phyloP scores from a whole-genome alignment of 2,797 vertebrate species.

The Rhabdophis nuchalis region DNA sequence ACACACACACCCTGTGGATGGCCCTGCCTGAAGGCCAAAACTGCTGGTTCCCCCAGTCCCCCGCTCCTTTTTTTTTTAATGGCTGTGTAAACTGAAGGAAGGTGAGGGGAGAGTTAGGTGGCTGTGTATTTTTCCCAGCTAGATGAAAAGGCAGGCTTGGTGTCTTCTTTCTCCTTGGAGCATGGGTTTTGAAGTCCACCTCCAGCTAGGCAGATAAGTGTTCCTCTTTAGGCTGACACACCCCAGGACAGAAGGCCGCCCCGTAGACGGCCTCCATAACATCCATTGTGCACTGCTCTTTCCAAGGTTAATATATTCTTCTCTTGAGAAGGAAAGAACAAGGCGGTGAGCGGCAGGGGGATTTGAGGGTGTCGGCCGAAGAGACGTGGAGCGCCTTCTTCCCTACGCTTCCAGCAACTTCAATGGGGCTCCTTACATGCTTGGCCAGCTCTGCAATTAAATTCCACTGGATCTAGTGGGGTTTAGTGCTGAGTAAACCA shows the following conservation, averaged over 20 bases:
- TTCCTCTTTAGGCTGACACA: background rate
- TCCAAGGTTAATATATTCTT: background rate
- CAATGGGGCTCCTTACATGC: background rate
- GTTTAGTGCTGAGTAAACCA: background rate
- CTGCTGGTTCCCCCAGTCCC: background rate
- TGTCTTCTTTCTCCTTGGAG: background rate
- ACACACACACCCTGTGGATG: too few species aligned
- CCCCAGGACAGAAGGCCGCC: background rate
- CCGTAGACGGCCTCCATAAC: background rate
- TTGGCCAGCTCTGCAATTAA: background rate
- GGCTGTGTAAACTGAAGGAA: background rate
- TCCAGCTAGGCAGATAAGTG: background rate
- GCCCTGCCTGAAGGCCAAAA: background rate
- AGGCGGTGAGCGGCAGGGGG: background rate
- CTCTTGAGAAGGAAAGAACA: background rate
- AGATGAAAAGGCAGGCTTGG: background rate
- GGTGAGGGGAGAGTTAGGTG: background rate
- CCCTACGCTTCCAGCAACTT: background rate
- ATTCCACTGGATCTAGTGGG: background rate
- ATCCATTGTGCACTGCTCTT: background rate
- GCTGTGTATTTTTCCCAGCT: background rate
- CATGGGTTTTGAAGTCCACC: background rate
- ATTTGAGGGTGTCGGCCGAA: background rate
- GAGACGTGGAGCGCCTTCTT: background rate
- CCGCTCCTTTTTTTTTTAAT: background rate